Evolutionary conservation across 2,797 vertebrate species (phyloP).

Genomic region (Borostomias antarcticus): DNA sequence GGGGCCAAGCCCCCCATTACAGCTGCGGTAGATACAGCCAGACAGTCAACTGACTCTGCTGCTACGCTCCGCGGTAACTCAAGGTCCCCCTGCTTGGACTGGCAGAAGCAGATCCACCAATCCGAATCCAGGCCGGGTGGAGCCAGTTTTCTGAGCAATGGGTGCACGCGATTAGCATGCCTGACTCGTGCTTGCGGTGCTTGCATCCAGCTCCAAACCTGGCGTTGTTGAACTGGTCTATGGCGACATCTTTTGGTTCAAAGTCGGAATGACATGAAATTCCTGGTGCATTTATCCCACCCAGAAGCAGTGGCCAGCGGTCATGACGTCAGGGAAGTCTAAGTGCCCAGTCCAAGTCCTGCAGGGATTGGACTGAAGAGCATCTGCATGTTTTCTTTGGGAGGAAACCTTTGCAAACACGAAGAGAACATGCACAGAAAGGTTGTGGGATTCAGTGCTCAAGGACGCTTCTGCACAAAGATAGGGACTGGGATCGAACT

Average conservation of each 20-base stretch:
- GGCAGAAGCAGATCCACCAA: background rate
- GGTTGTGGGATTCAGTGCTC: no score
- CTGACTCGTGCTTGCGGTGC: background rate
- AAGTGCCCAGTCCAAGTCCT: no score
- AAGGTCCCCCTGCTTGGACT: background rate
- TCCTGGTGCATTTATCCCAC: no score
- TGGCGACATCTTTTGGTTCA: background rate
- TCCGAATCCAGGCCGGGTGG: background rate
- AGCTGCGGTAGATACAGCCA: conserved; percentile 9
- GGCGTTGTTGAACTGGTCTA: background rate
- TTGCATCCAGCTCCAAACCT: no score
- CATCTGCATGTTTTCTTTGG: no score
- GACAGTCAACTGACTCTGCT: background rate
- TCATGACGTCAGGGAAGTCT: no score
- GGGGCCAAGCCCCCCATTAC: conserved; percentile 18
- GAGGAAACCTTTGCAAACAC: no score
- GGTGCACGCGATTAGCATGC: background rate
- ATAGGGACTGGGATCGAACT: no score
- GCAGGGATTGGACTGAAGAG: no score
- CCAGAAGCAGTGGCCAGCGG: no score
- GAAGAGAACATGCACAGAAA: no score
- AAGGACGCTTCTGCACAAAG: no score
- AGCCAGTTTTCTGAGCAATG: background rate
- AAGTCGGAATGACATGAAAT: background rate
- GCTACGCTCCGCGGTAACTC: conserved; percentile 3